Conservation (phyloP, 1,140 invertebrate genomes). For the Zaprionus ornatus region DNA sequence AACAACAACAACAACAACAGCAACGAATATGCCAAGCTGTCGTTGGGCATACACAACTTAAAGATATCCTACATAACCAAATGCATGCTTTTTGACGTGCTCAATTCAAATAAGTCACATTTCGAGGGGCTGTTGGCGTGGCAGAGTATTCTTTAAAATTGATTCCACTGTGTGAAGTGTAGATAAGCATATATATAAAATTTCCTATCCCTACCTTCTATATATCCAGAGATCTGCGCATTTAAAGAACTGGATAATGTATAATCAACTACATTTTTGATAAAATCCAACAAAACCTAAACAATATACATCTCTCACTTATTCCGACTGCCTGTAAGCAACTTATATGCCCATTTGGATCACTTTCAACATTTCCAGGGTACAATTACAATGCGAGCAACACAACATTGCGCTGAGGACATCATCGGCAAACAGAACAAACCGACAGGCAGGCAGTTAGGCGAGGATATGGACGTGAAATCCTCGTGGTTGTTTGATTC, state of each 20-base stretch:
- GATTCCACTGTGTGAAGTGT: not conserved
- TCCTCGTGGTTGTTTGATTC: slow-evolving; percentile 77
- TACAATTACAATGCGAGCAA: slow-evolving; percentile 19
- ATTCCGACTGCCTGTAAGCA: not conserved
- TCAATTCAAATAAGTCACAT: not conserved
- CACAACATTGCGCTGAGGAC: slow-evolving; percentile 53
- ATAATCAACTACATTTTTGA: no score
- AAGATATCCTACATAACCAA: not conserved
- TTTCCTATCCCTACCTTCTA: not conserved
- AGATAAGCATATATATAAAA: not conserved
- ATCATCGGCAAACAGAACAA: slow-evolving; percentile 61
- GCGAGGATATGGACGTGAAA: slow-evolving; percentile 47
- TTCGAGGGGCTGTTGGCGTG: not conserved
- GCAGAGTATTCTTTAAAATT: not conserved
- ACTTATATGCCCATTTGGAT: not conserved
- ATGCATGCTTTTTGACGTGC: not conserved
- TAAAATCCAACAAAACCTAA: no score
- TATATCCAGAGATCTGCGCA: not conserved
- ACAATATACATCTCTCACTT: no score
- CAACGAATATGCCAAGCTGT: not conserved
- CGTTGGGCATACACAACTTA: not conserved
- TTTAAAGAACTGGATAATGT: no score
- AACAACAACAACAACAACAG: slow-evolving; percentile 32
- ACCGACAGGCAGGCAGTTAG: slow-evolving; percentile 9
- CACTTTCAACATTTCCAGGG: not conserved